These are phyloP conservation scores for Proctacanthus coquilletti DNA, from an alignment of 1,140 invertebrate species.

Conservation along the genomic window DNA sequence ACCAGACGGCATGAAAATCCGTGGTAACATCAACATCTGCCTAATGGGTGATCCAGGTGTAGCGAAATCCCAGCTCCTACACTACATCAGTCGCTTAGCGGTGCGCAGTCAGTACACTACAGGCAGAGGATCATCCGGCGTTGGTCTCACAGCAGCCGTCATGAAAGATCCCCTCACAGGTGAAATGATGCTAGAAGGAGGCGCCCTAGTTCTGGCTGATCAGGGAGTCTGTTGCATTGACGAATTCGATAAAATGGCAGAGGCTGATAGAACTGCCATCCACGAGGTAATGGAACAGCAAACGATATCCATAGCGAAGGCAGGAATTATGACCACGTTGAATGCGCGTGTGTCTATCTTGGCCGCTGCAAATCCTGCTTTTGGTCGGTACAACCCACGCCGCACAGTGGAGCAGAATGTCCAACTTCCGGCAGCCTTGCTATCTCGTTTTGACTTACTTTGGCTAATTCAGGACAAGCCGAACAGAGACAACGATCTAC, in stretches of 20 bases:
- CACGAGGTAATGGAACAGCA: conserved; percentile 99
- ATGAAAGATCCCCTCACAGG: conserved; percentile 95
- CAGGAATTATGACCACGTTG: conserved; percentile 94
- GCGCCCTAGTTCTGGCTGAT: conserved; percentile 95
- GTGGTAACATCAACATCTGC: conserved; percentile 95
- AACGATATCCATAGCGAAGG: conserved; percentile 99
- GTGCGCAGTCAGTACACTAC: conserved; percentile 92
- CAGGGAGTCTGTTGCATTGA: conserved; percentile 98
- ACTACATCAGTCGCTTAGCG: conserved; percentile 88
- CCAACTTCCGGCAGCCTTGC: conserved; percentile 89
- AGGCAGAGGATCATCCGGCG: conserved; percentile 91
- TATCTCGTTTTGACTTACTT: conserved; percentile 94
- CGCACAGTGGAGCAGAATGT: conserved; percentile 94
- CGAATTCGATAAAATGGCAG: conserved; percentile 99
- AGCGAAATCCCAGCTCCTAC: conserved; percentile 93
- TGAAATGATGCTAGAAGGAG: conserved; percentile 95
- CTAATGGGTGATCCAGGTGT: conserved; percentile 99
- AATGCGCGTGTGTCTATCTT: conserved; percentile 95
- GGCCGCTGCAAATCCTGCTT: conserved; percentile 97
- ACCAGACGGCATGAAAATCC: conserved; percentile 69
- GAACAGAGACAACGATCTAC: conserved; percentile 82
- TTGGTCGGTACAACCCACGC: conserved; percentile 94
- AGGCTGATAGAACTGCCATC: conserved; percentile 88
- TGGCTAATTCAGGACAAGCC: conserved; percentile 96
- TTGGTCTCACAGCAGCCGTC: conserved; percentile 95